Evolutionary conservation across 2,797 vertebrate species (phyloP).

Genomic region (Choloepus didactylus): DNA sequence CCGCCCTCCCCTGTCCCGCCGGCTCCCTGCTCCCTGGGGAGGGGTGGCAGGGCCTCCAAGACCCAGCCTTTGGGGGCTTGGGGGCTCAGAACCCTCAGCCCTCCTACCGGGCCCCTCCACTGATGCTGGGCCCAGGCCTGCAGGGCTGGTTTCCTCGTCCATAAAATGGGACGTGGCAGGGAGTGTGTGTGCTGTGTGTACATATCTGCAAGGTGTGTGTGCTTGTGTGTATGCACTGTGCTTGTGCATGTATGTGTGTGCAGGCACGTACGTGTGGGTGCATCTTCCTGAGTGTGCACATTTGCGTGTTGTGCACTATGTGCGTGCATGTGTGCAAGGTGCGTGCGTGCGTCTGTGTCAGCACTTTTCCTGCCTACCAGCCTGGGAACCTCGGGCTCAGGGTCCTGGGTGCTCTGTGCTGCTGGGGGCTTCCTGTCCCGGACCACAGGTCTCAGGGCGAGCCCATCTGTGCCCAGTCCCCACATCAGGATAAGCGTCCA

Average conservation of each 20-base stretch:
- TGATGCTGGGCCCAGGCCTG: background rate
- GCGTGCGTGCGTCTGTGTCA: too few relatives aligned
- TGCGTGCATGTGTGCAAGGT: too few relatives aligned
- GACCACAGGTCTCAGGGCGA: background rate
- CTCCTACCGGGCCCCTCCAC: rapidly evolving
- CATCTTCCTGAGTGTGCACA: too few relatives aligned
- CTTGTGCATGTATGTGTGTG: too few relatives aligned
- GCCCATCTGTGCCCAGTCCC: background rate
- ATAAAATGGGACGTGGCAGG: rapidly evolving
- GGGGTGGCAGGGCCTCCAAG: background rate
- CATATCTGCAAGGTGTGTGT: too few relatives aligned
- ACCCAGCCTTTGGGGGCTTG: too few relatives aligned
- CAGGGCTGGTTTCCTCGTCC: background rate
- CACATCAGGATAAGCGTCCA: background rate
- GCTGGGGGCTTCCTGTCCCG: background rate
- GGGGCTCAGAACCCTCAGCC: background rate
- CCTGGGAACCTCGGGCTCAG: background rate
- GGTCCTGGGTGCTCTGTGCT: background rate
- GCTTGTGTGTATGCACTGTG: too few relatives aligned
- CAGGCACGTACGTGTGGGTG: too few relatives aligned
- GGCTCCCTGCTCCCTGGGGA: background rate
- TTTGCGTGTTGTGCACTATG: too few relatives aligned
- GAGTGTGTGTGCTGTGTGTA: too few relatives aligned
- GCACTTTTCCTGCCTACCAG: background rate
- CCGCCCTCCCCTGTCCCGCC: background rate